Evolutionary conservation across 2,888 invertebrate species (phyloP), one percentile per base, ranked within the genome.

Genomic region (Noctua janthina): DNA sequence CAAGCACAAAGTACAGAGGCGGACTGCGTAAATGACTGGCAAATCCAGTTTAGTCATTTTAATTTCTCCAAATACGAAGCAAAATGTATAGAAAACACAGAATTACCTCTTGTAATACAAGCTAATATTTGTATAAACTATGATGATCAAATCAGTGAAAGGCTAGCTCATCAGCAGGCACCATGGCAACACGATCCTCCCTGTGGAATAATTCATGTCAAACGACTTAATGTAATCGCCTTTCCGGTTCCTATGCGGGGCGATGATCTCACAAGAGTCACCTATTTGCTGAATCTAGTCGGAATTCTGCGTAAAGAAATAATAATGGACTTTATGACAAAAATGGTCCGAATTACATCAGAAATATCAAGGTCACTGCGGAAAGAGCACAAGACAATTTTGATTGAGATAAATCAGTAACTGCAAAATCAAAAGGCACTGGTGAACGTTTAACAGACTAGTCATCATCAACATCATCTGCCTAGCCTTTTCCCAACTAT

Each of bases 71-170:
- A 64, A 66, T 39, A 20, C 39, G 10, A 64, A 64, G 10, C 5
- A 3, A 20, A 64, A 8, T 29, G 15, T n/a, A 11, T 13, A 59
- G n/a, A 59, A 29, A 49, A 76, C 10, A 20, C 13, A 35, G 8
- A 56, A 35, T 51, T 17, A 17, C 6, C 13, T 51, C 7, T 7
- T 66, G 13, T n/a, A 35, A 35, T 23, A 51, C 8, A 64, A 69
- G 7, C 10, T 20, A 23, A 7, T 17, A 66, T n/a, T 54, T 43
- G 20, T 35, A 10, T 74, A 67, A 59, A 62, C 35, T 23, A 72
- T 78, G 71, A 86, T 64, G 74, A 84, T 68, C 4, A 23, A 74
- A 72, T 75, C 71, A 86, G 78, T 86, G 84, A 83, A 86, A 78
- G 64, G 67, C 43, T 62, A 49, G 1, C 71, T 78, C 83, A 84